Conservation (phyloP, 2,797 vertebrate genomes). For the Darevskia nairensis region DNA sequence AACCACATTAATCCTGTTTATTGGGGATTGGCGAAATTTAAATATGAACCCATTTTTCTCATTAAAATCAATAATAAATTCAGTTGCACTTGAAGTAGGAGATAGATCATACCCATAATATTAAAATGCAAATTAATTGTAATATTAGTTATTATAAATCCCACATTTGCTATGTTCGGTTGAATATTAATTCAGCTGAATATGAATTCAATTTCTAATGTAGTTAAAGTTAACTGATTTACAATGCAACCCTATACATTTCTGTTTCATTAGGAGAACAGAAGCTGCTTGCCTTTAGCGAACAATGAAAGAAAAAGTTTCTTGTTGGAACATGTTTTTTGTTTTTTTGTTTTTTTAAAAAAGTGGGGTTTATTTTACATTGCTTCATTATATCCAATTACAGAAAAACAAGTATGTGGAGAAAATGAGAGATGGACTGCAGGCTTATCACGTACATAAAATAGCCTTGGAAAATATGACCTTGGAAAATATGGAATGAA, state of each 20-base stretch:
- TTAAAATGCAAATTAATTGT: too few relatives aligned
- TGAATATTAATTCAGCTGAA: neutral
- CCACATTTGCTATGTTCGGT: neutral
- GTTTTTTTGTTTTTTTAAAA: neutral
- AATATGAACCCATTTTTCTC: too few relatives aligned
- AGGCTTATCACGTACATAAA: neutral
- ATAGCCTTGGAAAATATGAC: neutral
- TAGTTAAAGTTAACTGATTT: neutral
- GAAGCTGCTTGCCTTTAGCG: neutral
- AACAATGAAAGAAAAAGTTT: constrained; percentile 36
- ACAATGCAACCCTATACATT: too few relatives aligned
- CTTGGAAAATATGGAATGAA: neutral
- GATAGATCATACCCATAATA: too few relatives aligned
- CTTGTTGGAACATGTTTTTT: neutral
- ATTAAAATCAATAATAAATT: too few relatives aligned
- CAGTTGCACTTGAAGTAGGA: too few relatives aligned
- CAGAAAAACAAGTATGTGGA: neutral
- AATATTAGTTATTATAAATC: too few relatives aligned
- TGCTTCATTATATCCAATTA: neutral
- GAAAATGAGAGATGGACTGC: neutral
- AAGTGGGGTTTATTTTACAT: constrained; percentile 24
- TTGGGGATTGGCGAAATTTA: too few relatives aligned
- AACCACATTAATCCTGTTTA: too few relatives aligned
- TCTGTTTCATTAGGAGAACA: neutral
- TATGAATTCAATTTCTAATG: neutral